Conservation (phyloP, 2,888 invertebrate genomes). For the Acanthosepion lycidas region DNA sequence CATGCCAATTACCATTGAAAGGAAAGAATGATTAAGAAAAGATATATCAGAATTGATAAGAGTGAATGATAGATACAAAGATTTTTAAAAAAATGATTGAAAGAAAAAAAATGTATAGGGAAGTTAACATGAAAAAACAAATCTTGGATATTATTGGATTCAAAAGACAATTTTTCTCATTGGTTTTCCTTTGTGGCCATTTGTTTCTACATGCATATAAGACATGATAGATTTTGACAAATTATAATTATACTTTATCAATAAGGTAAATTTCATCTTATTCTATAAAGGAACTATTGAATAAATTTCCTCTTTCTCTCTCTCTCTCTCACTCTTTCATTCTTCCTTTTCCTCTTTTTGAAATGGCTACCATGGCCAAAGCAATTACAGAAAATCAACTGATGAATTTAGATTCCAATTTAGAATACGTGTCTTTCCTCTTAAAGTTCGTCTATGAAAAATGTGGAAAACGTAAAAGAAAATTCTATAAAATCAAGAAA, state of each 20-base stretch:
- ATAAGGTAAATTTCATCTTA: not conserved
- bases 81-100: not conserved
- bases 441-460: not conserved
- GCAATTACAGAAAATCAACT: not conserved
- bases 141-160: not conserved
- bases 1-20: not conserved
- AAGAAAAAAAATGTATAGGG: not conserved
- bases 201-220: not conserved
- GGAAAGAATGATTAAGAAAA: not conserved
- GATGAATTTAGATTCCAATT: slow-evolving; percentile 21
- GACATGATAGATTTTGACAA: not conserved
- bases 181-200: not conserved
- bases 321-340: not conserved
- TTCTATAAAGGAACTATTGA: slow-evolving; percentile 4
- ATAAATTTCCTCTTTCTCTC: not conserved
- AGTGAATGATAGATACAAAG: not conserved
- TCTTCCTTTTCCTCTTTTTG: not conserved
- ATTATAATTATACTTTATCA: not conserved
- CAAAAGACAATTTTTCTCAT: not conserved
- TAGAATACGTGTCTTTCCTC: not conserved
- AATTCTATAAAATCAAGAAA: not conserved
- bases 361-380: not conserved
- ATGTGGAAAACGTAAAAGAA: not conserved
- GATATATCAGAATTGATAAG: not conserved
- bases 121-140: not conserved